Base-by-base conservation (phyloP, 2,797 vertebrate species). In the Ibycter americanus region DNA sequence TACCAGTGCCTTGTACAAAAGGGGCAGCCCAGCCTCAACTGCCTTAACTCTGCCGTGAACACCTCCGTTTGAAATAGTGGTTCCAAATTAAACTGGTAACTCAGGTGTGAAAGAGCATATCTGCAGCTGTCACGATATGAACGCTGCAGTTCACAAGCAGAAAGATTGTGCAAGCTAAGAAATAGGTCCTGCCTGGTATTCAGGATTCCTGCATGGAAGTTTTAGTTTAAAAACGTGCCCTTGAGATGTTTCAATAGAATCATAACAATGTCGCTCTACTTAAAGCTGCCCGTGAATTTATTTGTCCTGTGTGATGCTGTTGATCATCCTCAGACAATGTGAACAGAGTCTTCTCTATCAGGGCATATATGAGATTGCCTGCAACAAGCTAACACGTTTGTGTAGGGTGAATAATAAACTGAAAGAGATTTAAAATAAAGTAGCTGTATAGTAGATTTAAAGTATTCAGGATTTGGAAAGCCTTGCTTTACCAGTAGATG, bases 401-500 rank as follows among this genome's bases (percentile, higher is more conserved):
- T 49, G 44, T 61, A 20, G 8, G 22, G 23, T 40, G 38, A 83
- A 89, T 65, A 85, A 44, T 29, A 66, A 91, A 65, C 21, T 32
- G 55, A 51, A 80, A 84, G 6, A 27, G 4, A 40, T 74, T 83
- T 65, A n/a, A 95, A 90, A 51, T 40, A 81, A 77, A 55, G 11
- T n/a, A 49, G 2, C 32, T 70, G 36, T 29, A 34, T 13, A 11
- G 7, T 34, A 63, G 38, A 47, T 72, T 47, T 34, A 3, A 79
- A 79, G 16, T 34, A 38, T 3, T 87, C 22, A 32, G 15, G 23
- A 58, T 36, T 34, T 90, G 15, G 58, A 96, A 94, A 89, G 47
- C 61, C 27, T 72, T 73, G 5, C 9, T 94, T 95, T 70, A 70
- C 97, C 97, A 97, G 95, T 87, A 97, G 96, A 93, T 97, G 96